Evolutionary conservation across 2,888 invertebrate species (phyloP).

Genomic region (Flabesymbios commensalis): DNA sequence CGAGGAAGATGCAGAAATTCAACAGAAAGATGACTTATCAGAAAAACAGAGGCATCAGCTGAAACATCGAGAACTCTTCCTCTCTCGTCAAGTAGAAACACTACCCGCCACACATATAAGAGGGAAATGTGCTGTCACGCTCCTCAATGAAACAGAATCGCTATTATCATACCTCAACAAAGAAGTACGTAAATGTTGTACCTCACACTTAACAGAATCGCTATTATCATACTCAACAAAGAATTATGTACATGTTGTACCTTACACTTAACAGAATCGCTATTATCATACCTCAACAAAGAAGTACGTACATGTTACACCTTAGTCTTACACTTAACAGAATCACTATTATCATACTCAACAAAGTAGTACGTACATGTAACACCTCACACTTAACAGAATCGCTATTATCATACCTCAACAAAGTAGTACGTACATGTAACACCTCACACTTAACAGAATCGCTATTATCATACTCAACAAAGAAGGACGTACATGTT

Average conservation of each 20-base stretch:
- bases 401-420: too few relatives aligned
- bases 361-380: too few relatives aligned
- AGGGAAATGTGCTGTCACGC: conserved; percentile 98
- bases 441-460: too few relatives aligned
- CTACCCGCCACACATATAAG: conserved; percentile 98
- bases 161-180: conserved; percentile 94
- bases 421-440: too few relatives aligned
- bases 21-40: conserved; percentile 26
- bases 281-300: conserved; percentile 94
- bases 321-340: too few relatives aligned
- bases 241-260: too few relatives aligned
- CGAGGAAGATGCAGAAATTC: conserved; percentile 55
- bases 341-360: too few relatives aligned
- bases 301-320: conserved; percentile 84
- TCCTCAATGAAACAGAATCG: conserved; percentile 98
- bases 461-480: too few relatives aligned
- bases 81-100: conserved; percentile 87
- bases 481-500: too few relatives aligned
- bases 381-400: too few relatives aligned
- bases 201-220: too few relatives aligned
- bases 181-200: conserved; percentile 84
- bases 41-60: conserved; percentile 85
- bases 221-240: too few relatives aligned
- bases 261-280: conserved; percentile 97
- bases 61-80: conserved; percentile 96